Conservation (phyloP, 2,113 vertebrate genomes). For the Elaphurus davidianus region DNA sequence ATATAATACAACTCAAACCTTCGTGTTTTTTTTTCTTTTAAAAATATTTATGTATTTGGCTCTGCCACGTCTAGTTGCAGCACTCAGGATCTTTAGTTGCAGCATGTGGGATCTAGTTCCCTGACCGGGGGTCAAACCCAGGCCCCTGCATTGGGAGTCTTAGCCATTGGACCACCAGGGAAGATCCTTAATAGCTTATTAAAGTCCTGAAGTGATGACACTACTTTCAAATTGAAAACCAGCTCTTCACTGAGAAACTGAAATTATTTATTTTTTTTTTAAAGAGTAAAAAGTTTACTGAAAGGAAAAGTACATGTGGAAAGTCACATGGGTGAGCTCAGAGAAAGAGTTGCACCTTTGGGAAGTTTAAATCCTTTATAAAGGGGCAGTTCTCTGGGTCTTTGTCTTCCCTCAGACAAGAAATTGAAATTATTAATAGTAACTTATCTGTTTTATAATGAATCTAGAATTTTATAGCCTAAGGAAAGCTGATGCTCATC, state of each 20-base stretch:
- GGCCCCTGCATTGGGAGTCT: not conserved
- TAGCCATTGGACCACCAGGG: not conserved
- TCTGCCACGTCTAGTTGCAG: not conserved
- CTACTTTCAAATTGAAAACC: not conserved
- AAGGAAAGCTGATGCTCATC: not conserved
- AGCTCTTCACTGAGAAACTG: not conserved
- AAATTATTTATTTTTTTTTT: not conserved
- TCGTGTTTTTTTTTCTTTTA: not conserved
- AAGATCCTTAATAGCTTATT: not conserved
- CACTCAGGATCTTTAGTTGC: not conserved
- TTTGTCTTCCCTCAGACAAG: not conserved
- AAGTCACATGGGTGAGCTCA: not conserved
- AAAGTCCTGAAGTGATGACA: not conserved
- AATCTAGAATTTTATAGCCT: not conserved
- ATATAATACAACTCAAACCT: not conserved
- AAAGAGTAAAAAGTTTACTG: not conserved
- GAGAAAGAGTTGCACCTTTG: not conserved
- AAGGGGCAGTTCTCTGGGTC: not conserved
- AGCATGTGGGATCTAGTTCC: not conserved
- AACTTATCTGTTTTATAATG: not conserved
- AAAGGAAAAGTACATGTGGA: not conserved
- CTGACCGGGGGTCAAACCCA: not conserved
- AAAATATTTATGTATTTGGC: not conserved
- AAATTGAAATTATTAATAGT: not conserved
- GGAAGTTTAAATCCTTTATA: not conserved